Conservation (phyloP, 2,113 vertebrate genomes). For the Nesoenas mayeri region DNA sequence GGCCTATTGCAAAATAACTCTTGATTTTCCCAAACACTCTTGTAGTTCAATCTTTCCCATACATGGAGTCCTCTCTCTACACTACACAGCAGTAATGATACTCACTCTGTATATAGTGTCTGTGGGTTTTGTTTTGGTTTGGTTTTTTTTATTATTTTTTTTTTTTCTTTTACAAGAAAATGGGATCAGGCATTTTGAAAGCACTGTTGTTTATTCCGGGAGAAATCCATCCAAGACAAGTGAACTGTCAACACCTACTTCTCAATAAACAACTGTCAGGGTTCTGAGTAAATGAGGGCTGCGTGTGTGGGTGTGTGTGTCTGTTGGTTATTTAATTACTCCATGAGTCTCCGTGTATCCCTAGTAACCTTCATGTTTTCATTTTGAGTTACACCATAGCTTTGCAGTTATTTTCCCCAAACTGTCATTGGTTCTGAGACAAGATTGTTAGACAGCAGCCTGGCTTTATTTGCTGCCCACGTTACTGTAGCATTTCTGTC, state of each 20-base stretch:
- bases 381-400: not conserved
- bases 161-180: conserved; percentile 19
- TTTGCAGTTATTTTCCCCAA: not conserved
- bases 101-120: not conserved
- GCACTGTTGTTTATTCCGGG: conserved; percentile 31
- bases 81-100: not conserved
- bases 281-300: conserved; percentile 62
- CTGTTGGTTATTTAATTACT: conserved; percentile 39
- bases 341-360: not conserved
- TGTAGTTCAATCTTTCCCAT: conserved; percentile 41
- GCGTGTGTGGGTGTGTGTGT: not conserved
- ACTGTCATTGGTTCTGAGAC: accelerated
- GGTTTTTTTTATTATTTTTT: not conserved
- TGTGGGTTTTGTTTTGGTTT: not conserved
- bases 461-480: not conserved
- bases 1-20: not conserved
- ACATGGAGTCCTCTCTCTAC: conserved; percentile 43
- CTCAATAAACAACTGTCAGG: conserved; percentile 71
- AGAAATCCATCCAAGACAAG: conserved; percentile 53
- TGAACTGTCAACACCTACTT: conserved; percentile 59
- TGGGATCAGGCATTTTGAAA: conserved; percentile 58
- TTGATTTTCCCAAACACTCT: conserved; percentile 25
- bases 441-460: not conserved
- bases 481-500: not conserved
- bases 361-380: conserved; percentile 48